Percentiles rank a stretch among this genome's conserved stretches.
Evolutionary conservation across 2,113 vertebrate species (phyloP).

Genomic region (Crotophaga sulcirostris): DNA sequence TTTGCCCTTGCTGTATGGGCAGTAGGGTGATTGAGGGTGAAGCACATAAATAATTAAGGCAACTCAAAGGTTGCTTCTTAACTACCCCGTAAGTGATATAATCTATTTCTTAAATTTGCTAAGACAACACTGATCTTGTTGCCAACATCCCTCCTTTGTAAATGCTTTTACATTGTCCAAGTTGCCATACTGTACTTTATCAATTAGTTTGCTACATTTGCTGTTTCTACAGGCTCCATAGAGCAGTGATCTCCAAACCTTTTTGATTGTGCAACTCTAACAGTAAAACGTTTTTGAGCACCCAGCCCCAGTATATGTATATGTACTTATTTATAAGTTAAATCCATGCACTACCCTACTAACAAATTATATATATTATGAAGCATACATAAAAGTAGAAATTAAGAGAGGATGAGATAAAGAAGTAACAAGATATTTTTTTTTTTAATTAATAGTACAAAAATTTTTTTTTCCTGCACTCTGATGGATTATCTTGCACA

Average conservation of each 20-base stretch:
- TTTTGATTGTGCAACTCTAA: background rate
- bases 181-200: background rate
- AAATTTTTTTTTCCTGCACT: background rate
- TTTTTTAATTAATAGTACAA: background rate
- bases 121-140: background rate
- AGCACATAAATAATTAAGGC: background rate
- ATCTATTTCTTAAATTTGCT: background rate
- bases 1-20: background rate
- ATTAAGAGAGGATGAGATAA: background rate
- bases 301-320: background rate
- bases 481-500: background rate
- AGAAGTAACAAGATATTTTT: background rate
- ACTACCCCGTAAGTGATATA: background rate
- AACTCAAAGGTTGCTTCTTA: background rate
- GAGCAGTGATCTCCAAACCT: background rate
- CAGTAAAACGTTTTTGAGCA: background rate
- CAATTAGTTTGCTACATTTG: background rate
- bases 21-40: background rate
- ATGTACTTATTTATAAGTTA: background rate
- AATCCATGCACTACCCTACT: background rate
- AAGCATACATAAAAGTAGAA: background rate
- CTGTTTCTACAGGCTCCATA: background rate
- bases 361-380: background rate
- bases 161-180: background rate
- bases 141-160: background rate